Conservation (phyloP, 2,113 vertebrate genomes). For the Aptenodytes patagonicus region DNA sequence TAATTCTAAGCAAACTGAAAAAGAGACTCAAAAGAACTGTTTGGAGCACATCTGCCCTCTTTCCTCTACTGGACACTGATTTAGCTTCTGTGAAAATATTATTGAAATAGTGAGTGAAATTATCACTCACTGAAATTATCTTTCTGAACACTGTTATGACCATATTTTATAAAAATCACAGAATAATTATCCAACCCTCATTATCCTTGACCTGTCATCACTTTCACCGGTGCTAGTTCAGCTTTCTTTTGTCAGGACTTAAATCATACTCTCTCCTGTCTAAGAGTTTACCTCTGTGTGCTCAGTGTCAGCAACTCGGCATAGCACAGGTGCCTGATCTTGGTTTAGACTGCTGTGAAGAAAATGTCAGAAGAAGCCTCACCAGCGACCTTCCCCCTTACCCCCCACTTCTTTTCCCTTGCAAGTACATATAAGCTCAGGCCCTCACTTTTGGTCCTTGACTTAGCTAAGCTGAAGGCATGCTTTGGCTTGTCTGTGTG, state of each 20-base stretch:
- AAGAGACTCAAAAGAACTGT: not conserved
- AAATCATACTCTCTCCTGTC: not conserved
- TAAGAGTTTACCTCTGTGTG: not conserved
- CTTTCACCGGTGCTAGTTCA: not conserved
- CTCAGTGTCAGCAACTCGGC: not conserved
- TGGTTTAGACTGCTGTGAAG: not conserved
- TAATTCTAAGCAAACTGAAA: not conserved
- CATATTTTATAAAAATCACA: not conserved
- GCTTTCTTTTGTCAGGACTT: not conserved
- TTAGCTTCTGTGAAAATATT: not conserved
- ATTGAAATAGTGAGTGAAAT: not conserved
- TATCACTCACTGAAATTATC: not conserved
- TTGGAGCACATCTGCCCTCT: not conserved
- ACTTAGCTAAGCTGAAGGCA: not conserved
- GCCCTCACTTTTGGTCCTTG: not conserved
- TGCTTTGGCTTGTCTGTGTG: not conserved
- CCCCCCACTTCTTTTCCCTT: fast-evolving
- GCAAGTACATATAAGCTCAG: not conserved
- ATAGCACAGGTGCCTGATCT: not conserved
- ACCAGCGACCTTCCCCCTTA: fast-evolving
- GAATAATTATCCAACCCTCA: not conserved
- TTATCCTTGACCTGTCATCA: not conserved
- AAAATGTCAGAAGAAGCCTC: not conserved
- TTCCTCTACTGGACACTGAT: not conserved
- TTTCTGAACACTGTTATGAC: not conserved